These are phyloP conservation scores for Drosophila incognita DNA, from an alignment of 2,888 invertebrate species.

Conservation along the genomic window DNA sequence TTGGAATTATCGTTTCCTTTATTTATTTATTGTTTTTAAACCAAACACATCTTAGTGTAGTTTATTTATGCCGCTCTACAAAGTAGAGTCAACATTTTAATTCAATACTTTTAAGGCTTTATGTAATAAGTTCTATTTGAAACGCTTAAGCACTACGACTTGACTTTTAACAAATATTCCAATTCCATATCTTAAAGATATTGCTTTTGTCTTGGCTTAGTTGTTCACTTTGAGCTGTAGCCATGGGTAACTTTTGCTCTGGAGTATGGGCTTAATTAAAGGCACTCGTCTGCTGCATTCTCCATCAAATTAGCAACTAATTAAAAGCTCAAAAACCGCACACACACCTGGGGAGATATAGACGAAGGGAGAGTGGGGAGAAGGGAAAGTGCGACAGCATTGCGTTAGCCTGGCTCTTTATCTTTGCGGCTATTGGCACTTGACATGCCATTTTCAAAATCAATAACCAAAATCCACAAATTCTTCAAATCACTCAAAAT, in stretches of 20 bases:
- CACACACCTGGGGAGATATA: slow-evolving; percentile 23
- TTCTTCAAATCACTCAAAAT: slow-evolving; percentile 78
- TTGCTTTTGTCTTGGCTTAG: neutral
- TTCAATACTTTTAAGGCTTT: neutral
- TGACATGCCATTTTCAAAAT: slow-evolving; percentile 66
- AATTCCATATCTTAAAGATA: neutral
- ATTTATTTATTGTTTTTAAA: neutral
- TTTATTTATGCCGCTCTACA: too few species aligned
- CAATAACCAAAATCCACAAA: slow-evolving; percentile 81
- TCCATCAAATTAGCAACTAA: slow-evolving; percentile 74
- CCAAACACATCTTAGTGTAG: neutral
- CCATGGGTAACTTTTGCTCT: slow-evolving; percentile 18
- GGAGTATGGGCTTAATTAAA: slow-evolving; percentile 38
- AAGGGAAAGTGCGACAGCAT: slow-evolving; percentile 8
- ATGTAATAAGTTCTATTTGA: neutral
- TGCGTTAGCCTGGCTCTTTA: neutral
- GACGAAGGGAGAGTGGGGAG: neutral
- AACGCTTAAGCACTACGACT: neutral
- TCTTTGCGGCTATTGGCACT: slow-evolving; percentile 43
- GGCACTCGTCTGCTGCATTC: slow-evolving; percentile 52
- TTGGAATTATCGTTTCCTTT: neutral
- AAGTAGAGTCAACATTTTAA: neutral
- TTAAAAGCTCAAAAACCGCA: slow-evolving; percentile 70
- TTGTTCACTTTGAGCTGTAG: neutral
- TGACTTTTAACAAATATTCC: neutral